Evolutionary conservation across 2,888 invertebrate genomes (phyloP).

Genomic region (Ctena decussata): DNA sequence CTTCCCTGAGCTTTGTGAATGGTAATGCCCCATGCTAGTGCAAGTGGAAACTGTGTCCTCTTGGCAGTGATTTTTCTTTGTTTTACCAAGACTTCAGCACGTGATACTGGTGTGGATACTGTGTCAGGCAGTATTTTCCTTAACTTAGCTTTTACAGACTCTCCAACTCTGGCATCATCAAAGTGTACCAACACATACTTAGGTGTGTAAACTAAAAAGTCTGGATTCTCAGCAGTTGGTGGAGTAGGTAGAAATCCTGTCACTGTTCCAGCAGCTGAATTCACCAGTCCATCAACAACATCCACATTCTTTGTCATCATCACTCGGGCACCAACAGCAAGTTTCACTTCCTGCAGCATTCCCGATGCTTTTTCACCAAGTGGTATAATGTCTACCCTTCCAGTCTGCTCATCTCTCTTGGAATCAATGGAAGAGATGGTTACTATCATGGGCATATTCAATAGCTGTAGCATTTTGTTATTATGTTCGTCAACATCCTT

Average conservation of each 20-base stretch:
- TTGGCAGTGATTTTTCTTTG: too few relatives aligned
- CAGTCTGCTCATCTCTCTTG: too few relatives aligned
- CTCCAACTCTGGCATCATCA: not conserved
- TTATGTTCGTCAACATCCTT: constrained; percentile 40
- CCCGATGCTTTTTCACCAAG: too few relatives aligned
- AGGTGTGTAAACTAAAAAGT: too few relatives aligned
- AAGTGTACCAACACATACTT: not conserved
- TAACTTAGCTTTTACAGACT: too few relatives aligned
- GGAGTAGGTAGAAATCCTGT: too few relatives aligned
- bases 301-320: not conserved
- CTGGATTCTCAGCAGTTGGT: too few relatives aligned
- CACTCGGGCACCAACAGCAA: not conserved
- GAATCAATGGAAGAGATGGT: not conserved
- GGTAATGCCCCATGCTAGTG: constrained; percentile 30
- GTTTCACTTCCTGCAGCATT: too few relatives aligned
- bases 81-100: too few relatives aligned
- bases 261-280: too few relatives aligned
- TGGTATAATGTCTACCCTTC: too few relatives aligned
- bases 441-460: not conserved
- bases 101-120: not conserved
- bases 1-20: constrained; percentile 43
- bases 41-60: constrained; percentile 21
- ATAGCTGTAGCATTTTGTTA: constrained; percentile 6
- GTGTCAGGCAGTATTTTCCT: too few relatives aligned
- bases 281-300: not conserved